Conservation (phyloP, 2,113 vertebrate species). For the Atractosteus spatula region DNA sequence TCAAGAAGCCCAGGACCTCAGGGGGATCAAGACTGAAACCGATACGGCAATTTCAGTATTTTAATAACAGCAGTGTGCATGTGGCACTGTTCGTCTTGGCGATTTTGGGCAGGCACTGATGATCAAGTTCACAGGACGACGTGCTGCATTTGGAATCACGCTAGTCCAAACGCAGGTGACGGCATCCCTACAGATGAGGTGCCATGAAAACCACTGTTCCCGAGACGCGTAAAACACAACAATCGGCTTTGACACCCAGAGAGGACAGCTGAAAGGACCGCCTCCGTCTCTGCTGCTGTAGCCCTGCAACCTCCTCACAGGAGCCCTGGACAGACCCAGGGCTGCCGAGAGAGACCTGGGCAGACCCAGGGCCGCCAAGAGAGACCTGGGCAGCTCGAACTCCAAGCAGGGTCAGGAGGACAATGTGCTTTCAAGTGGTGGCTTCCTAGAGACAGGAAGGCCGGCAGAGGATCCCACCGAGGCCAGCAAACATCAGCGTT, state of each 20-base stretch:
- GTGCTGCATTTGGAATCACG: not conserved
- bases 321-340: not conserved
- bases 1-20: not conserved
- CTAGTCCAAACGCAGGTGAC: not conserved
- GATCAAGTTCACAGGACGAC: too few relatives aligned
- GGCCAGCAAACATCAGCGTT: constrained; percentile 12
- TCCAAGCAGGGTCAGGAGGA: not conserved
- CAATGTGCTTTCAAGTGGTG: constrained; percentile 1
- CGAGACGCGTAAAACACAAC: not conserved
- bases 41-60: not conserved
- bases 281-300: not conserved
- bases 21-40: not conserved
- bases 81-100: too few relatives aligned
- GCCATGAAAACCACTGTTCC: not conserved
- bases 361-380: not conserved
- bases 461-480: not conserved
- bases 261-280: not conserved
- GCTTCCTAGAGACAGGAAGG: not conserved
- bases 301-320: too few relatives aligned
- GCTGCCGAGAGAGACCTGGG: not conserved
- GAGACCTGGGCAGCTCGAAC: not conserved
- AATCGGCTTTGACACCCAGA: not conserved
- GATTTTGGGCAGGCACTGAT: not conserved
- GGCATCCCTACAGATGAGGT: not conserved
- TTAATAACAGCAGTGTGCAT: not conserved